Evolutionary conservation across 2,888 invertebrate genomes (phyloP).

Genomic region (Chrysopilus asiliformis): DNA sequence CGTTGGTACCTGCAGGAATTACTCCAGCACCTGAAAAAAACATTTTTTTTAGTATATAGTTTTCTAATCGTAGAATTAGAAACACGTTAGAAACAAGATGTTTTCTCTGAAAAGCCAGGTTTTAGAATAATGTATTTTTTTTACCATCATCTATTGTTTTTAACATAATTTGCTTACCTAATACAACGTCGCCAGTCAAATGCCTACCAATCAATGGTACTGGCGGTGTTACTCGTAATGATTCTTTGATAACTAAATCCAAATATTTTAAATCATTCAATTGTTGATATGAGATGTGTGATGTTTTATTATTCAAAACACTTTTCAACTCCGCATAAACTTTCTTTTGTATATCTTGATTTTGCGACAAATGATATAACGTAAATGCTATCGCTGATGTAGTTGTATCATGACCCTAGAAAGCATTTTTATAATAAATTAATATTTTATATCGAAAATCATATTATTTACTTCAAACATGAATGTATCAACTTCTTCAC

Average conservation of each 20-base stretch:
- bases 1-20: slow-evolving; percentile 1
- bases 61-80: not conserved
- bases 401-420: slow-evolving; percentile 9
- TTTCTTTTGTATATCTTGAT: slow-evolving; percentile 20
- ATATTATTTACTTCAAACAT: not conserved
- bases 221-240: slow-evolving; percentile 28
- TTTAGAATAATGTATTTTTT: too few species aligned
- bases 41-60: not conserved
- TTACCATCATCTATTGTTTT: too few species aligned
- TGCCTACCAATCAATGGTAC: slow-evolving; percentile 19
- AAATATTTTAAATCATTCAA: slow-evolving; percentile 27
- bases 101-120: too few species aligned
- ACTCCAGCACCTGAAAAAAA: not conserved
- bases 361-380: slow-evolving; percentile 9
- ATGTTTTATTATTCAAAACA: slow-evolving; percentile 19
- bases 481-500: slow-evolving; percentile 3
- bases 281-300: slow-evolving; percentile 22
- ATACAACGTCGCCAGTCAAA: slow-evolving; percentile 3
- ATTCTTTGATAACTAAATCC: slow-evolving; percentile 30
- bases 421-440: too few species aligned
- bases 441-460: too few species aligned
- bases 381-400: slow-evolving; percentile 8
- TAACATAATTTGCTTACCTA: slow-evolving; percentile 4
- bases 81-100: not conserved
- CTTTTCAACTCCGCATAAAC: slow-evolving; percentile 25